Evolutionary conservation across 2,797 vertebrate genomes (phyloP).

Genomic region (Alauda arvensis): DNA sequence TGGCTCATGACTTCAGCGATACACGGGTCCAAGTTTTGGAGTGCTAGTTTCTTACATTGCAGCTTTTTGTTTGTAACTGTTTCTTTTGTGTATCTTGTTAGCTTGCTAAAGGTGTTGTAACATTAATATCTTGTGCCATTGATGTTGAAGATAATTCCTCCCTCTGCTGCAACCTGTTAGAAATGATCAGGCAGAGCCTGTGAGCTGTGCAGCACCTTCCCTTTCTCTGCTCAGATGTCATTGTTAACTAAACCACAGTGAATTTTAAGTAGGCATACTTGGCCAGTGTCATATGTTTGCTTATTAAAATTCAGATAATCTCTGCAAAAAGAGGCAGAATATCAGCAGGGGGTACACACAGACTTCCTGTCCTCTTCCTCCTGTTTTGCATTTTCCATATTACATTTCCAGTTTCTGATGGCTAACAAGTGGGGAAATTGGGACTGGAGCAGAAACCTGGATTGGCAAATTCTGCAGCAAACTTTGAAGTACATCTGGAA

Average conservation of each 20-base stretch:
- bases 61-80: neutral
- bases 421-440: neutral
- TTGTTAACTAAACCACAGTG: neutral
- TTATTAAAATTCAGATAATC: slow-evolving; percentile 40
- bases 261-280: slow-evolving; percentile 44
- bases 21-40: neutral
- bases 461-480: neutral
- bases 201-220: neutral
- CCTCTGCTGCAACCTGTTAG: neutral
- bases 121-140: neutral
- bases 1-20: fast-evolving
- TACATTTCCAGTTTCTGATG: neutral
- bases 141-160: neutral
- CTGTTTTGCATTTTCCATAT: neutral
- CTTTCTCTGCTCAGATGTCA: neutral
- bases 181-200: neutral
- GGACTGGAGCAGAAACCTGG: neutral
- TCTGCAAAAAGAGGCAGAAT: slow-evolving; percentile 19
- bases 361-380: neutral
- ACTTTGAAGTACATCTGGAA: neutral
- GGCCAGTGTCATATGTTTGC: slow-evolving; percentile 6
- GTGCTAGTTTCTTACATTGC: neutral
- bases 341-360: neutral
- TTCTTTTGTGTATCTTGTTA: neutral
- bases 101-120: neutral